Percentiles rank a stretch among this genome's conserved stretches.
These are phyloP conservation scores for Ceyx erithaca DNA, from an alignment of 2,797 vertebrate species.

Conservation along the genomic window DNA sequence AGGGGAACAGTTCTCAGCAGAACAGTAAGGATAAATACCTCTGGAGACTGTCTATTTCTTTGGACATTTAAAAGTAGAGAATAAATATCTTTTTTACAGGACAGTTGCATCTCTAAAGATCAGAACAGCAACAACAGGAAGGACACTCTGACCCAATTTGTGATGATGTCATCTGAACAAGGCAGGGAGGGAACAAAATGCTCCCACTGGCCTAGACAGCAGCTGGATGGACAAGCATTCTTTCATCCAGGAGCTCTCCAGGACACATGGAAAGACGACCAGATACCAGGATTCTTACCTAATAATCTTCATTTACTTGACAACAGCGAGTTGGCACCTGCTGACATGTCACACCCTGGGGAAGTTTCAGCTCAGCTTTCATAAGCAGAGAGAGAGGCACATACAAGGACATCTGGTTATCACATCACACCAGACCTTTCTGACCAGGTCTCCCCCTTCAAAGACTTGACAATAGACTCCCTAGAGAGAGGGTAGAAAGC, in stretches of 20 bases:
- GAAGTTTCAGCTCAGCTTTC: neutral
- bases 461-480: no score
- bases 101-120: neutral
- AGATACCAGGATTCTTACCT: neutral
- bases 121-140: neutral
- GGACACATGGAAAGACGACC: neutral
- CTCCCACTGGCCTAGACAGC: neutral
- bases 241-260: neutral
- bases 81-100: neutral
- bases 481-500: no score
- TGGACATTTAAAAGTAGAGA: neutral
- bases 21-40: neutral
- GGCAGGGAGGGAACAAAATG: neutral
- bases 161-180: neutral
- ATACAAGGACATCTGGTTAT: no score
- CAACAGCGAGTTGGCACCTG: neutral
- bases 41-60: neutral
- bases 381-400: neutral
- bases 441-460: no score
- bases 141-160: neutral
- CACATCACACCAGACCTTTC: no score
- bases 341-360: neutral
- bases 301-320: slow-evolving; percentile 5
- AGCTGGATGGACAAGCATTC: neutral
- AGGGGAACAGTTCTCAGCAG: neutral